Evolutionary conservation across 2,888 invertebrate genomes (phyloP), one percentile per base, ranked within the genome.

Genomic region (Himalopsyche japonica): DNA sequence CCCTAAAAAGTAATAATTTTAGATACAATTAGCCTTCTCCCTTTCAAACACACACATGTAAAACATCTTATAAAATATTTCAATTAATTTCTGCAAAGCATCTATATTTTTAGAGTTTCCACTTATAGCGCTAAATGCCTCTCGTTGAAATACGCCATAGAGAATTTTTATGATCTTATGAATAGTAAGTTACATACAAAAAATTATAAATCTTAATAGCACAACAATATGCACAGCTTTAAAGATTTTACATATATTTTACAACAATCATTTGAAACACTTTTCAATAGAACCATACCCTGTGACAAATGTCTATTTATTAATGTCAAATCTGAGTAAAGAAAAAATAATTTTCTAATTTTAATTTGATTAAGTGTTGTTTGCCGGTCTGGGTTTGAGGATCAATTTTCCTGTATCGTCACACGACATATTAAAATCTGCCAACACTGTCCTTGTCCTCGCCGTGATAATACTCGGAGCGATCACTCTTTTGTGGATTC

Each of bases 391-490:
- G 1, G 98, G 98, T 90, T 98, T 98, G 48, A 99, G 92, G 88
- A 99, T 98, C 79, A 99, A 93, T 91, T 98, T 98, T 84, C 98
- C 98, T 43, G 98, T 98, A 89, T 99, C 98, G 89, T 98, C 98
- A 91, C 99, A 99, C 32, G 98, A 98, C 98, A 99, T 98, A 91
- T 99, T 99, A 91, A 98, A 99, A 91, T 99, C 98, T 76, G 96
- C 95, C 82, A 99, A 93, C 1, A 98, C 98, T 80, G 95, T 95
- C 85, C 98, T 93, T 76, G 98, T 98, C 87, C 99, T 93, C 0
- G 98, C 96, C 0, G 98, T 98, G 88, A 99, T 97, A 87, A 99
- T 98, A 88, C 97, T 97, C 0, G 99, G 98, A 5, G 99, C 98
- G 87, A 99, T 98, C 15, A 99, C 98, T 89, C 98, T 94, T 90